Base-by-base conservation (phyloP, 2,888 invertebrate species). In the Drosophila testacea region DNA sequence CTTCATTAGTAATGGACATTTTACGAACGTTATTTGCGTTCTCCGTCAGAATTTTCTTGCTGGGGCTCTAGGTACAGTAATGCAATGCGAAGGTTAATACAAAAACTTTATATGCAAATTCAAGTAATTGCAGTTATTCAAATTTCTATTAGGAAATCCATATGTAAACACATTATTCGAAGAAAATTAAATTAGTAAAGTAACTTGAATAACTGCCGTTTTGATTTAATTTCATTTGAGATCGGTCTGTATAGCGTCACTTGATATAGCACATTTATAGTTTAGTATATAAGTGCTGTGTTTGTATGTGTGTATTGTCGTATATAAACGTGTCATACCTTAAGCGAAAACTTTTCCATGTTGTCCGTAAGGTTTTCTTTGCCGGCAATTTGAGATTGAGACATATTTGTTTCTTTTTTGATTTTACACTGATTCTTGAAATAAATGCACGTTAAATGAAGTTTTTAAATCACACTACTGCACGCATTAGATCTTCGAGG, bases 291-390 rank as follows among this genome's bases (percentile, higher is more conserved):
- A 61, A 27, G 27, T 42, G 16, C 52, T 28, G 16, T 32, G 30
- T 16, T 11, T 38, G 32, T 27, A 28, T 22, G 22, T 22, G 34
- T 10, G 28, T 36, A 44, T 30, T 3, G 4, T 30, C 5, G 30
- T 48, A 61, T 55, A 71, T 76, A 67, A 67, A 67, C 80, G 80
- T 77, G 77, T 80, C 67, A 65, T 74, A 92, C 93, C 91, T 92
- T 92, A 13, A 92, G 79, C 47, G 92, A 88, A 74, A 92, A 90
- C 41, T 91, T 92, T 68, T 92, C 93, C 92, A 92, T 88, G 70
- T 91, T 92, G 79, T 92, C 92, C 27, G 91, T 71, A 69, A 92
- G 90, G 78, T 93, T 93, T 90, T 92, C 93, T 69, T 93, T 93
- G 41, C 91, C 91, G 75, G 88, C 88, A 70, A 86, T 65, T 73